Percentiles rank a stretch among this genome's conserved stretches.
Evolutionary conservation across 2,888 invertebrate genomes (phyloP).

Genomic region (Folsomia candida): DNA sequence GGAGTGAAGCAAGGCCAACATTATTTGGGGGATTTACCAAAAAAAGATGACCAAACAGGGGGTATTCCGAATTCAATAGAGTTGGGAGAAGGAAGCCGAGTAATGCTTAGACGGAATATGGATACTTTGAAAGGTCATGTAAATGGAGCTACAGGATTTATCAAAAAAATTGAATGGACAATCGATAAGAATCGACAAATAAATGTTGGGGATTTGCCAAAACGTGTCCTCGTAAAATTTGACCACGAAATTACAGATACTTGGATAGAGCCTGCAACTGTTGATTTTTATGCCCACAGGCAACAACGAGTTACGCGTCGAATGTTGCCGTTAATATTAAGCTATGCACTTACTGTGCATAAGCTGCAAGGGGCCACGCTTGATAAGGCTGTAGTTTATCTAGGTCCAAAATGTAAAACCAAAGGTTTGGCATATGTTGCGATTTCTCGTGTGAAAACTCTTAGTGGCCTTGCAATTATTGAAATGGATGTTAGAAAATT

Average conservation of each 20-base stretch:
- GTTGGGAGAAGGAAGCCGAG: constrained; percentile 1
- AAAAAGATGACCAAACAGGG: constrained; percentile 3
- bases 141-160: not conserved
- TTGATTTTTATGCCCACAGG: not conserved
- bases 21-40: not conserved
- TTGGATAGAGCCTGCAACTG: not conserved
- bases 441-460: not conserved
- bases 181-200: not conserved
- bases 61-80: constrained; percentile 2
- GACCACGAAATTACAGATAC: not conserved
- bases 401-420: not conserved
- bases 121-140: not conserved
- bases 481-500: constrained; percentile 13
- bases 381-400: not conserved
- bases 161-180: constrained; percentile 2
- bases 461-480: constrained; percentile 3
- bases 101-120: constrained; percentile 23
- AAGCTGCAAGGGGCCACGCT: constrained; percentile 4
- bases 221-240: not conserved
- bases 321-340: not conserved
- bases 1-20: constrained; percentile 2
- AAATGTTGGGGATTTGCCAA: not conserved
- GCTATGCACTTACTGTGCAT: constrained; percentile 3
- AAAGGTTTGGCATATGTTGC: constrained; percentile 8
- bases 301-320: not conserved